Conservation (phyloP, 1,140 invertebrate genomes). For the Eumeta japonica region DNA sequence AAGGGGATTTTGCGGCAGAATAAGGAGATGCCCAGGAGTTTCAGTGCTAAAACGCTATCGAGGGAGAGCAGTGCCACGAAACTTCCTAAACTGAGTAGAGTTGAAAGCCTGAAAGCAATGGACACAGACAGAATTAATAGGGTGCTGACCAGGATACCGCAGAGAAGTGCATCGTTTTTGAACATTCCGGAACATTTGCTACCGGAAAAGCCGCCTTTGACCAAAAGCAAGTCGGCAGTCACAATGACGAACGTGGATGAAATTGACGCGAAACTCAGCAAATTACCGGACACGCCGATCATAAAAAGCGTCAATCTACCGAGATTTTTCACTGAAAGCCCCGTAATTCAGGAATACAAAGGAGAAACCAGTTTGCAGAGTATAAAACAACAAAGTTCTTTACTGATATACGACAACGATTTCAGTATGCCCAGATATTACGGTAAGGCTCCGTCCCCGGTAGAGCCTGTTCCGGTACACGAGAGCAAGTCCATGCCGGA, state of each 20-base stretch:
- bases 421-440: constrained; percentile 56
- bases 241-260: constrained; percentile 29
- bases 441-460: constrained; percentile 20
- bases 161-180: constrained; percentile 52
- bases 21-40: constrained; percentile 27
- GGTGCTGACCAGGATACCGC: constrained; percentile 44
- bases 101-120: constrained; percentile 48
- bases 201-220: constrained; percentile 39
- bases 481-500: constrained; percentile 56
- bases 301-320: constrained; percentile 52
- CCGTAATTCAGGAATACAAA: constrained; percentile 44
- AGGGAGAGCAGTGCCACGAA: constrained; percentile 33
- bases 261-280: constrained; percentile 39
- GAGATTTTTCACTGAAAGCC: constrained; percentile 50
- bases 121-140: constrained; percentile 47
- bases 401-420: constrained; percentile 43
- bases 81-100: constrained; percentile 35
- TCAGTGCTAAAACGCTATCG: constrained; percentile 37
- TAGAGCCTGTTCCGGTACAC: constrained; percentile 28
- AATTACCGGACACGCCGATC: constrained; percentile 50
- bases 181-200: constrained; percentile 45
- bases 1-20: constrained; percentile 38
- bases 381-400: constrained; percentile 39
- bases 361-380: constrained; percentile 46
- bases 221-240: constrained; percentile 44